Evolutionary conservation across 2,888 invertebrate species (phyloP).

Genomic region (Thumatha senex): DNA sequence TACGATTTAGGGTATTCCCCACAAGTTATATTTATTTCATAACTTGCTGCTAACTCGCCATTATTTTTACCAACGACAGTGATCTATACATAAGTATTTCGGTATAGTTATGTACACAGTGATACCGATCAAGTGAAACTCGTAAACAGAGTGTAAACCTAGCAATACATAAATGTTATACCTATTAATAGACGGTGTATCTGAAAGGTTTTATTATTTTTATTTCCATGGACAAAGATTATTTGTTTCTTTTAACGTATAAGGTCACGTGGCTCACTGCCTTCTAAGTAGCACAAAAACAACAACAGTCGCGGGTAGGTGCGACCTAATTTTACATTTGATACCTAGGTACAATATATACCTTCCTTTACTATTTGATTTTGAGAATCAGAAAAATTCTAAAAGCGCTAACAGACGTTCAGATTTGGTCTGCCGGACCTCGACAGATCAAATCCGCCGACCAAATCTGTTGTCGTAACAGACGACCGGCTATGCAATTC

Average conservation of each 20-base stretch:
- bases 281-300: too few species aligned
- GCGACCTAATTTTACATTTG: conserved; percentile 28
- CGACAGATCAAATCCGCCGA: too few species aligned
- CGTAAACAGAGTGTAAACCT: conserved; percentile 14
- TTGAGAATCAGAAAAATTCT: conserved; percentile 16
- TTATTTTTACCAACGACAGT: conserved; percentile 17
- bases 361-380: conserved; percentile 9
- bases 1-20: conserved; percentile 29
- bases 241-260: conserved; percentile 17
- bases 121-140: conserved; percentile 26
- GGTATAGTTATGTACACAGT: conserved; percentile 4
- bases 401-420: too few species aligned
- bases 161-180: conserved; percentile 6
- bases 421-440: too few species aligned
- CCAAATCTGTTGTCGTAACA: too few species aligned
- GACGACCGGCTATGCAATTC: too few species aligned
- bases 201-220: conserved; percentile 22
- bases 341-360: too few species aligned
- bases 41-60: conserved; percentile 2
- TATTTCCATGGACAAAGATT: conserved; percentile 25
- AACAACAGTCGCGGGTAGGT: conserved; percentile 16
- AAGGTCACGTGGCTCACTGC: conserved; percentile 19
- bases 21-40: conserved; percentile 17
- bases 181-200: conserved; percentile 18
- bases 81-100: conserved; percentile 8